Base-by-base conservation (phyloP, 2,113 vertebrate genomes). In the Eolophus roseicapilla region DNA sequence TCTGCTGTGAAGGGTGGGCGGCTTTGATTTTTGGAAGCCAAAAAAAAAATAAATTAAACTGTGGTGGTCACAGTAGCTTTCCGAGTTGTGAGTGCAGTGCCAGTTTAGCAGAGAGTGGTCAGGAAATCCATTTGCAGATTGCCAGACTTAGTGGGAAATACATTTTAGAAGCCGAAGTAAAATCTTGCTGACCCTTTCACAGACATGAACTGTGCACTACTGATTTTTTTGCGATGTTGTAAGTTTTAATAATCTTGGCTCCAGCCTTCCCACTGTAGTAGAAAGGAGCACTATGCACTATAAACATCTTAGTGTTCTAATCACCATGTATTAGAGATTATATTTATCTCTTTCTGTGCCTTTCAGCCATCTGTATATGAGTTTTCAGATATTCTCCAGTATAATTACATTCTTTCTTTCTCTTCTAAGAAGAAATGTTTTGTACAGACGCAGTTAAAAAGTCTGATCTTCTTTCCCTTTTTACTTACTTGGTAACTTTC, bases 171-270 rank as follows among this genome's bases (percentile, higher is more conserved):
- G 47, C 27, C n/a, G 52, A 67, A 88, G 43, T 63, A 62, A 88
- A 85, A 67, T 78, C 27, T 16, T 63, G n/a, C 39, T 82, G 76
- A 71, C 60, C 76, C 25, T 71, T 96, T 85, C 84, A 78, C 77
- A 86, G 65, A 46, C 44, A 39, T 67, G 46, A 95, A 80, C 50
- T 91, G 49, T 91, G 27, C 88, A 68, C 28, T 94, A 65, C 64
- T 10, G 6, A 60, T 64, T 86, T 93, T 93, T 96, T 94, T 93
- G 24, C 68, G 50, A 0, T 65, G 33, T 86, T 88, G 21, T 69
- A 82, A 68, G 52, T 91, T 96, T 93, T 95, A 85, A 86, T 76
- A 80, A 75, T 90, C 70, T 79, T 93, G 65, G 62, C 77, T 95
- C 17, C 39, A 84, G 28, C 63, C 44, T 37, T 94, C 93, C 60